Base-by-base conservation (phyloP, 2,113 vertebrate genomes). In the Hirundichthys speculiger region DNA sequence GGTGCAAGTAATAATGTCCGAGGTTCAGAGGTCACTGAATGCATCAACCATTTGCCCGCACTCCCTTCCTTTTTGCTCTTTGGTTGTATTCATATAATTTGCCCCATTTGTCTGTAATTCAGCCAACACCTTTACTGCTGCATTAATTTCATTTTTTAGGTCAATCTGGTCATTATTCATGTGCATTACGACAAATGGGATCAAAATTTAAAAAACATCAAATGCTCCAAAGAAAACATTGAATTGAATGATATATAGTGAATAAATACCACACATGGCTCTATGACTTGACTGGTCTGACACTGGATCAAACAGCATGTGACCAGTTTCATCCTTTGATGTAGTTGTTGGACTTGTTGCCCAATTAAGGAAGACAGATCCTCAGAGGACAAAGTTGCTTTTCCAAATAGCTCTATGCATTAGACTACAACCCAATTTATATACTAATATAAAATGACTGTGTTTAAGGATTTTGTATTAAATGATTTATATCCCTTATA, bases 331-430 rank as follows among this genome's bases (percentile, higher is more conserved):
- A 71, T 80, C 57, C 77, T 79, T 74, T 77, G 48, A 46, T 69
- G 66, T 57, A 34, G n/a, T n/a, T n/a, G n/a, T n/a, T n/a, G n/a
- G n/a, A n/a, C n/a, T n/a, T n/a, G n/a, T n/a, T n/a, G n/a, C n/a
- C n/a, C n/a, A n/a, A n/a, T n/a, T n/a, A n/a, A n/a, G n/a, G n/a
- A n/a, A n/a, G n/a, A n/a, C n/a, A n/a, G n/a, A n/a, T n/a, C n/a
- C n/a, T n/a, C n/a, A n/a, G 30, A 34, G 30, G 7, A 34, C 30
- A 34, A 2, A 20, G 16, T 27, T 63, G 71, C 64, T 70, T 38
- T 69, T 81, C 66, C 72, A 85, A 69, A 79, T 66, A 70, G 77
- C 59, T 58, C 62, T 42, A 38, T 65, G 65, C 63, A 70, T 71
- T 55, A 60, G 63, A 62, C 60, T 22, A n/a, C 39, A 55, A 73